These are phyloP conservation scores for Eutrigla gurnardus DNA, from an alignment of 2,797 vertebrate genomes.

Conservation along the genomic window DNA sequence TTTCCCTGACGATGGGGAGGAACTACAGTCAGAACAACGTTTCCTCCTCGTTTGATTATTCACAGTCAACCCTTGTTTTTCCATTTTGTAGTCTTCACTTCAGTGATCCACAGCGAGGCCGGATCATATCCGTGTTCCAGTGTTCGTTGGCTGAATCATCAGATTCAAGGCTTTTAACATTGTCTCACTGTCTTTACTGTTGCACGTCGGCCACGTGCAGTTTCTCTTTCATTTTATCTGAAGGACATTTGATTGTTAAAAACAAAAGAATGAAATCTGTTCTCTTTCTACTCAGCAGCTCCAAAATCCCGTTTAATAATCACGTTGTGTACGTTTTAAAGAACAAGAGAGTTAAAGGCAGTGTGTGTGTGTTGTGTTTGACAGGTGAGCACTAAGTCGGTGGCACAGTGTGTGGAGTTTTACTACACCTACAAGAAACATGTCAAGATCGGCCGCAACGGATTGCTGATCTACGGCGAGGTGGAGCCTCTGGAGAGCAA, in stretches of 20 bases:
- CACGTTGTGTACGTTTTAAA: background rate
- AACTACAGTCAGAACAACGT: conserved; percentile 44
- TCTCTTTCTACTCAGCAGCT: background rate
- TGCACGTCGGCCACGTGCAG: background rate
- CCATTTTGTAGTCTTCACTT: conserved; percentile 12
- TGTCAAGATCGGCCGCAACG: conserved; percentile 94
- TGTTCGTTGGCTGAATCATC: background rate
- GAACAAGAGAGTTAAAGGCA: background rate
- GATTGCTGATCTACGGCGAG: conserved; percentile 91
- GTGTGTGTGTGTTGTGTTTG: background rate
- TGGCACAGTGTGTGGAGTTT: conserved; percentile 97
- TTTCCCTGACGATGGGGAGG: conserved; percentile 18
- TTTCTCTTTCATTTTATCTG: background rate
- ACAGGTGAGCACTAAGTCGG: conserved; percentile 94
- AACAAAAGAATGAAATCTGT: background rate
- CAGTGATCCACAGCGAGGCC: background rate
- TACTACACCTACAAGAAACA: conserved; percentile 99
- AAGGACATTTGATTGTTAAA: background rate
- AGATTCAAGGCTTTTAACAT: conserved; percentile 11
- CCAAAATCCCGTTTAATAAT: background rate
- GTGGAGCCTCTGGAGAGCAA: conserved; percentile 83
- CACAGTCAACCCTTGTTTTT: conserved; percentile 26
- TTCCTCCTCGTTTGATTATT: conserved; percentile 39
- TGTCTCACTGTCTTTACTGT: background rate
- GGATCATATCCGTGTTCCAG: background rate